Evolutionary conservation across 1,140 invertebrate species (phyloP), one percentile per base, ranked within the genome.

Genomic region (Bombus consobrinus): DNA sequence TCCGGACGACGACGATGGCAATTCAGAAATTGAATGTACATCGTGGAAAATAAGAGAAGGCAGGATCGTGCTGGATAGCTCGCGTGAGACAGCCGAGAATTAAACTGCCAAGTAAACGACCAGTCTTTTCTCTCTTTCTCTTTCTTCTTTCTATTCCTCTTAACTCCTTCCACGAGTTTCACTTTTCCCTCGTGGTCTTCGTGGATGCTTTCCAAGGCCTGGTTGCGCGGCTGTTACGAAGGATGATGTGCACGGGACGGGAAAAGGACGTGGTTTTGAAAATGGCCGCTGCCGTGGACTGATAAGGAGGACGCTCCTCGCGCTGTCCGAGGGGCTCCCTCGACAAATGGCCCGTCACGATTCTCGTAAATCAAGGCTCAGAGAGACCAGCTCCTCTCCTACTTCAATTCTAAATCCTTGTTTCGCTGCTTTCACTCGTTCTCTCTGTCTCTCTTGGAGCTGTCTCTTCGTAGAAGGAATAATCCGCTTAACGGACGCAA

Each of bases 301-400:
- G 95, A 95, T 95, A 95, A 95, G 94, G 82, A 86, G 78, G 71
- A 73, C 85, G 78, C 77, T 64, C 57, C 64, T 75, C 84, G 88
- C 80, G 89, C 85, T 94, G 94, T 93, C 94, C 94, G 89, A 93
- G 92, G 91, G 93, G 86, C 89, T 90, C 75, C 89, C 89, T 74
- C 92, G 94, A 95, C 95, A 94, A 95, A 95, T 95, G 93, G 92
- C 94, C 94, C 94, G 94, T 95, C 94, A 95, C 87, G 91, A 92
- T 90, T 93, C 92, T 93, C 94, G 94, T 95, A 95, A 95, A 95
- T 95, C 94, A 95, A 93, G 90, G 83, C 85, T 89, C 88, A 86
- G 85, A 81, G 89, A 86, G 86, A 84, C 84, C 81, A 62, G 81
- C 43, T 71, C 64, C 37, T 66, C 69, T 80, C 82, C 82, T 34